Percentiles rank a stretch among this genome's conserved stretches.
These are phyloP conservation scores for Pavo muticus DNA, from an alignment of 2,113 vertebrate species.

Conservation along the genomic window DNA sequence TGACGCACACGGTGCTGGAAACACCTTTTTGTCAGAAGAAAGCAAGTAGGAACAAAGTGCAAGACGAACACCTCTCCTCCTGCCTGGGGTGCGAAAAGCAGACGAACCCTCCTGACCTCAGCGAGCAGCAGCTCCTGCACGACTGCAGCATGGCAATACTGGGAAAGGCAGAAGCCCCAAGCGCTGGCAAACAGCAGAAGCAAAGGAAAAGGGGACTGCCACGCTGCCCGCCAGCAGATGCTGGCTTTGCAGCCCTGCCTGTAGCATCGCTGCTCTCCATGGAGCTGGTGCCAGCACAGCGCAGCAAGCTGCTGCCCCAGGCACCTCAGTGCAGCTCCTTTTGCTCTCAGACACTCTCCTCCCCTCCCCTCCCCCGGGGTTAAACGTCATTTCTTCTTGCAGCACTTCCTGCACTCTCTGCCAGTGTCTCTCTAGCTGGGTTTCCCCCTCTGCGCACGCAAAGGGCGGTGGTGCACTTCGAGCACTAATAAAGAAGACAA, in stretches of 20 bases:
- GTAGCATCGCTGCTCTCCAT: neutral
- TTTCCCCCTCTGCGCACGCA: neutral
- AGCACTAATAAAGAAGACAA: neutral
- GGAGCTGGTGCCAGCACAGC: neutral
- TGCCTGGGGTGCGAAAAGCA: neutral
- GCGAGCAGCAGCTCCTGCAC: accelerated
- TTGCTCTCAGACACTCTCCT: accelerated
- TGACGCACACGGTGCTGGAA: neutral
- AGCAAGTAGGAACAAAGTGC: neutral
- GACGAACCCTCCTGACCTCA: accelerated
- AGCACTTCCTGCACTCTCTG: neutral
- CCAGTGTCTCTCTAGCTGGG: neutral
- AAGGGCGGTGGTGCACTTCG: neutral
- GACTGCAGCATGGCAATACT: neutral
- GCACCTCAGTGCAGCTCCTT: neutral
- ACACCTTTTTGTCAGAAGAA: neutral
- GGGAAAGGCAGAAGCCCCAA: neutral
- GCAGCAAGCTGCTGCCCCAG: accelerated
- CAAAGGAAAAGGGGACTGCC: neutral
- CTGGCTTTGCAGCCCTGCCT: neutral
- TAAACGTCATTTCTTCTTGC: accelerated
- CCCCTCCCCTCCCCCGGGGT: neutral
- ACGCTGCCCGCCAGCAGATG: neutral
- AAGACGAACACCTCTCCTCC: neutral
- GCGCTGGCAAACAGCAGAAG: neutral